Evolutionary conservation across 2,113 vertebrate species (phyloP), one percentile per base, ranked within the genome.

Genomic region (Synchiropus splendidus): DNA sequence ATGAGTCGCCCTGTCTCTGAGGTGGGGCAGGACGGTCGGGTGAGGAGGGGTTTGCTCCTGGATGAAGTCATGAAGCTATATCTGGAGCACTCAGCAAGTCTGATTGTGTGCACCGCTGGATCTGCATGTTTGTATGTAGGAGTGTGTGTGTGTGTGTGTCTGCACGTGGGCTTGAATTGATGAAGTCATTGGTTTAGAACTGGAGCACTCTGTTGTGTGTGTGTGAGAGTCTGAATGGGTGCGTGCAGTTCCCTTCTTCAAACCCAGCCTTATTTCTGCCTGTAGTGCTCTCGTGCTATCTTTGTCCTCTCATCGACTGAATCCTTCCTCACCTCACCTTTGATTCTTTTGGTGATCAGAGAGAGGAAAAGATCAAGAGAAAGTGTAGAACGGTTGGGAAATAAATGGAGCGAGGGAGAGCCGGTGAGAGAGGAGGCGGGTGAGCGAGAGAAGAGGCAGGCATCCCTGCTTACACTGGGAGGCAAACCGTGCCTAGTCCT

Each of bases 61-160:
- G 53, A 61, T 82, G 72, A 83, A 73, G 74, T 84, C 83, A 80
- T 75, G 58, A 39, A 31, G 74, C 77, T 82, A 80, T 70, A 82
- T 82, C 60, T 74, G 75, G 78, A 83, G 64, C 74, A 73, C 70
- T 80, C 72, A 79, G 75, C 75, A 74, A 74, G 61, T 75, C 70
- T 60, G 12, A 31, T 36, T 12, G 4, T 16, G 53, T 54, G n/a
- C n/a, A n/a, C n/a, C n/a, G n/a, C n/a, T n/a, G 54, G 33, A 48
- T 51, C 18, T 35, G 31, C 31, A 18, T 39, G 16, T 31, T 5
- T 40, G 21, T 42, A 39, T 54, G 57, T 46, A 31, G 13, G 16
- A 12, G 35, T 15, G 35, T 36, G 11, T 40, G 16, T 21, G 39
- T 41, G 36, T 41, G 39, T 12, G 42, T 21, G 40, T 12, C 42